phyloP scores from a whole-genome alignment of 2,113 vertebrate species.

The Lutjanus erythropterus region DNA sequence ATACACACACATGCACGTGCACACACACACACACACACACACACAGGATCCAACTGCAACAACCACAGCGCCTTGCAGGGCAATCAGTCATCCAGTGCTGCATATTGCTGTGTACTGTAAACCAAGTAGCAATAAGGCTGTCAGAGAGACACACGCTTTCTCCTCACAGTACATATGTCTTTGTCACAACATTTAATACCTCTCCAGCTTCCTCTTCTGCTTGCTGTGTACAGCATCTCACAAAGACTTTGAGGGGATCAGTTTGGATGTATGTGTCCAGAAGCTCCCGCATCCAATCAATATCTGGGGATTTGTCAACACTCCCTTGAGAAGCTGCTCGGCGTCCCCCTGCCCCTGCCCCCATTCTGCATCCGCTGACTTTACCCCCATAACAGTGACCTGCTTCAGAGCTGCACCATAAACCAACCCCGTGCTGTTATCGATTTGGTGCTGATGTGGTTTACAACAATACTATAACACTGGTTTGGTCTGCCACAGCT shows the following conservation, averaged over 20 bases:
- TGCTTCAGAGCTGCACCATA: slow-evolving; percentile 26
- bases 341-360: slow-evolving; percentile 15
- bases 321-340: slow-evolving; percentile 43
- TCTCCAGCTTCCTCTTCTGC: slow-evolving; percentile 38
- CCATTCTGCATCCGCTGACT: slow-evolving; percentile 33
- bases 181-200: slow-evolving; percentile 65
- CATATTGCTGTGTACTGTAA: slow-evolving; percentile 57
- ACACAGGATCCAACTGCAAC: slow-evolving; percentile 17
- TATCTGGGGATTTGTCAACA: slow-evolving; percentile 75
- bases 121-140: slow-evolving; percentile 53
- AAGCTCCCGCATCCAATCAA: slow-evolving; percentile 71
- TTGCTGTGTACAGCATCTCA: slow-evolving; percentile 40
- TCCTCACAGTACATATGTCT: slow-evolving; percentile 62
- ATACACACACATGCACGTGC: background rate
- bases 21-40: slow-evolving; percentile 26
- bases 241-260: slow-evolving; percentile 60
- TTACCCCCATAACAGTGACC: slow-evolving; percentile 57
- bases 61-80: slow-evolving; percentile 35
- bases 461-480: slow-evolving; percentile 31
- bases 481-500: background rate
- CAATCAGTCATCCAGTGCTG: slow-evolving; percentile 63
- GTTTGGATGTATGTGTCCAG: slow-evolving; percentile 64
- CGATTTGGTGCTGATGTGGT: slow-evolving; percentile 51
- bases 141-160: slow-evolving; percentile 54
- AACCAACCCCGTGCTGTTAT: slow-evolving; percentile 42